Base-by-base conservation (phyloP, 2,888 invertebrate species). In the Colletes collaris region DNA sequence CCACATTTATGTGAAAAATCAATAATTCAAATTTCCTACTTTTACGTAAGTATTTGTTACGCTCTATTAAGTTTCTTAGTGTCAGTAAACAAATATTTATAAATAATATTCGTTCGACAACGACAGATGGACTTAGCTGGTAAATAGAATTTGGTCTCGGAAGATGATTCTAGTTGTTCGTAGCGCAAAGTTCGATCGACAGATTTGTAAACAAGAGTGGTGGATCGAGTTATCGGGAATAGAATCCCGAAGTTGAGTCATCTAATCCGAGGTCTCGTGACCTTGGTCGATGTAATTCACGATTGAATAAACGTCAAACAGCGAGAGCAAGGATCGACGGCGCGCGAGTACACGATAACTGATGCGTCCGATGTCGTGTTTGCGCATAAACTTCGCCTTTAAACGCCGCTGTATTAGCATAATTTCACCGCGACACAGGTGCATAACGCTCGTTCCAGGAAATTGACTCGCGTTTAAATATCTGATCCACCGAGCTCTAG, bases 191-290 rank as follows among this genome's bases (percentile, higher is more conserved):
- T 27, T 27, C 27, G 27, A 27, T 27, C 27, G 27, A 27, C 27
- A 27, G 27, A 27, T 27, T 27, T 27, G 27, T 27, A 27, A 27
- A 27, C 27, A 27, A 27, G 27, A 27, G 27, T 27, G 27, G 27
- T 40, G 3, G 5, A 40, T 2, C 62, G 16, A 58, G 70, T 74
- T 60, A 76, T 77, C 68, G 69, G 27, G 70, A 71, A 82, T 71
- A 82, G 72, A 68, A 66, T 82, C 71, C 65, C 82, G 83, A 53
- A 82, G 74, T 64, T 70, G 68, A 74, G 71, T 65, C 58, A 65
- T 58, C 62, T 55, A 56, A 69, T 74, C 69, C 81, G 72, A 86
- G 86, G 79, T 86, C 74, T 74, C 74, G 79, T 76, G 72, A 52
- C 81, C 62, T 69, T 70, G 74, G 59, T 74, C 74, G 68, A 56